Evolutionary conservation across 1,140 invertebrate species (phyloP), one percentile per base, ranked within the genome.

Genomic region (Megalopta genalis): DNA sequence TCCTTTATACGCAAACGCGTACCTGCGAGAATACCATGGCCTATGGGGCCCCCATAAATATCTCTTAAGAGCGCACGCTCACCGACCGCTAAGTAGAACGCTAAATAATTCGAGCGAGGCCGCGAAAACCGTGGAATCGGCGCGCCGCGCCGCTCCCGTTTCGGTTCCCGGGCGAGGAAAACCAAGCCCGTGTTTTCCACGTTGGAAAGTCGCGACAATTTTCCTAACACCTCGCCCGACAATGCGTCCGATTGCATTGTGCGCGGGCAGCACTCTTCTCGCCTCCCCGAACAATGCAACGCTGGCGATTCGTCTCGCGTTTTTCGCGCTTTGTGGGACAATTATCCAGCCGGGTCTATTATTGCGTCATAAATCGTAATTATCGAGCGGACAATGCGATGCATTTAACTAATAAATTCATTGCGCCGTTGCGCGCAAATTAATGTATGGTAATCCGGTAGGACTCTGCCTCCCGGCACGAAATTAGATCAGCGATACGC

Each of bases 381-480:
- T 85, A 86, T 68, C 80, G 68, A 25, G 57, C 27, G 75, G 68
- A 73, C 83, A 82, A 86, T 78, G 80, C 75, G 60, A 79, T 67
- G 80, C 71, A 80, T 86, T 86, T 86, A 83, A 86, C 81, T 86
- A 86, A 86, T 86, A 86, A 83, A 86, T 86, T 86, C 84, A 83
- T 86, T 80, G 81, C 49, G 59, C 60, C 74, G 65, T 72, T 64
- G 70, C 71, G 83, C 67, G 81, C 70, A 86, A 86, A 83, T 86
- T 86, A 86, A 86, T 86, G 73, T 86, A 86, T 86, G 85, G 77
- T 86, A 86, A 86, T 86, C 71, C 65, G 73, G 46, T 54, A 80
- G 85, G 76, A 68, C 49, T 80, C 74, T 71, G 83, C 83, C 83
- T 74, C 21, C 76, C 68, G 70, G 49, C 49, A 46, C 64, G 73